A percentile compares a stretch with the other conserved stretches of the same genome.
Evolutionary conservation across 2,888 invertebrate genomes (phyloP).

Genomic region (Eristalinus aeneus): DNA sequence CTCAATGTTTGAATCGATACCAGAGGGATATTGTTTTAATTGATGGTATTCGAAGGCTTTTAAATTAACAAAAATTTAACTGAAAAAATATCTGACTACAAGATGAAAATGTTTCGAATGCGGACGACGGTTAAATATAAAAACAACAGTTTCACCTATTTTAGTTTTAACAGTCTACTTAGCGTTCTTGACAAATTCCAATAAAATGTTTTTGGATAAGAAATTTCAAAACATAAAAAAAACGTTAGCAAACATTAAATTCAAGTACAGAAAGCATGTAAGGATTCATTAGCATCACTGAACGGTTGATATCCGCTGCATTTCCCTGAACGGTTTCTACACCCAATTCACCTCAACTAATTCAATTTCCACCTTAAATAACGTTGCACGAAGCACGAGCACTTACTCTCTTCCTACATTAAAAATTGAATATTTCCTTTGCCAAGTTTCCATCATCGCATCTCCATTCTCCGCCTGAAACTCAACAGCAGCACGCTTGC

Average conservation of each 20-base stretch:
- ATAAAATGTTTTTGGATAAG: too few relatives aligned
- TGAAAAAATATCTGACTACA: too few relatives aligned
- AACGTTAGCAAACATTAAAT: not conserved
- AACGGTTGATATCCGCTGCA: not conserved
- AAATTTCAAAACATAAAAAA: not conserved
- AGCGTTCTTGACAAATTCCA: too few relatives aligned
- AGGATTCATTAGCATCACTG: not conserved
- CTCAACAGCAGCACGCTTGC: constrained; percentile 16
- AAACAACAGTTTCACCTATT: too few relatives aligned
- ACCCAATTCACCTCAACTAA: constrained; percentile 48
- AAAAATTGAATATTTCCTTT: constrained; percentile 62
- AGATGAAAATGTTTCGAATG: too few relatives aligned
- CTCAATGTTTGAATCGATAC: too few relatives aligned
- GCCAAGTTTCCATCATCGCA: constrained; percentile 31
- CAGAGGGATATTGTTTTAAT: too few relatives aligned
- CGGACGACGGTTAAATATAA: too few relatives aligned
- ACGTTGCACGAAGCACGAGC: constrained; percentile 33
- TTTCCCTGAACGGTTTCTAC: constrained; percentile 27
- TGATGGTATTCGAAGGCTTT: too few relatives aligned
- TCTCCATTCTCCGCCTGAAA: constrained; percentile 12
- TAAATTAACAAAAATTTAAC: too few relatives aligned
- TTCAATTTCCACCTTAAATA: constrained; percentile 49
- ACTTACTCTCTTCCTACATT: constrained; percentile 17
- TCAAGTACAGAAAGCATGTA: not conserved
- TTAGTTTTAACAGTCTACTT: too few relatives aligned